Base-by-base conservation (phyloP, 2,888 invertebrate genomes). In the Cephus rjabovi region DNA sequence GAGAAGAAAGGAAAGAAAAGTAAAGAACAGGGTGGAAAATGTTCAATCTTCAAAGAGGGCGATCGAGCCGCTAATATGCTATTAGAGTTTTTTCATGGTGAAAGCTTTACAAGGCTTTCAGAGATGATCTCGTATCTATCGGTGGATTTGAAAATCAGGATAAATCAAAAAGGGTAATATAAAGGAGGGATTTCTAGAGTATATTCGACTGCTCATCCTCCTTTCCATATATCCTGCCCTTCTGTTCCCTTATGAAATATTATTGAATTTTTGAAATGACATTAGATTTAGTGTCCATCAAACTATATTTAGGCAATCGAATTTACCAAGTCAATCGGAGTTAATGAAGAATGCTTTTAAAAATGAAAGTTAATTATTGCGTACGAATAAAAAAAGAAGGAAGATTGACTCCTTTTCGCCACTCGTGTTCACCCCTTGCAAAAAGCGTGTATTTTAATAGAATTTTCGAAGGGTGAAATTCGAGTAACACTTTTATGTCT, bases 251-350 rank as follows among this genome's bases (percentile, higher is more conserved):
- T 56, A 23, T 23, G 23, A 23, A 56, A 56, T 31, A 34, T 71
- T 71, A 71, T 34, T 30, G 71, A 31, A 11, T 71, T 71, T 31
- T 56, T 34, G 15, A 12, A 34, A 71, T 31, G 12, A 11, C 71
- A 33, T 71, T 71, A 71, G 15, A 71, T 71, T 71, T 71, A 71
- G 4, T 12, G 71, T 71, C 71, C 71, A 71, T 71, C 71, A 71
- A 71, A 71, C 31, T 71, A 33, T 33, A 71, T 71, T 71, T 34
- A 71, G 23, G 33, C 34, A 71, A 31, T 71, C 15, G 71, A 71
- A 71, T 71, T 31, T 71, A 71, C 31, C 31, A 31, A 71, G 71
- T 71, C 71, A 34, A 30, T 71, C 71, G 12, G 11, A 71, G 12
- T 71, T 11, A 71, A 71, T 71, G 71, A 33, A 71, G 12, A 23